A percentile compares a stretch with the other conserved stretches of the same genome.
These are phyloP conservation scores for Linnaemya vulpina DNA, from an alignment of 2,888 invertebrate genomes.

Conservation along the genomic window DNA sequence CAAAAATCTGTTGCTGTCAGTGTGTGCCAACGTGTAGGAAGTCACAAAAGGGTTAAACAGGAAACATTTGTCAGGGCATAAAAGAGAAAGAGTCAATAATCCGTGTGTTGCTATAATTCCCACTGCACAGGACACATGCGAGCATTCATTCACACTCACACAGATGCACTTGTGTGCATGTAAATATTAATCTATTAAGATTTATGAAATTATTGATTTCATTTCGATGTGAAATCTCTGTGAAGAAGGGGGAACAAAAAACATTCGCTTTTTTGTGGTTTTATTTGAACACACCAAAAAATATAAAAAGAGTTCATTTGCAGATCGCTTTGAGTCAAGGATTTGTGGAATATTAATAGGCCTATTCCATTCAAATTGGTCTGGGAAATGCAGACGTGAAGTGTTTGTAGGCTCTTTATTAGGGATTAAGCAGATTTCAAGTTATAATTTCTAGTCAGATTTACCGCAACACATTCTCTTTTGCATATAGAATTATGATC, in stretches of 20 bases:
- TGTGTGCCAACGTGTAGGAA: constrained; percentile 25
- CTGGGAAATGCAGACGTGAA: too few species aligned
- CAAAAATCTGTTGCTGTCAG: constrained; percentile 7
- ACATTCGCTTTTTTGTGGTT: neutral
- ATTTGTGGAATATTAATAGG: neutral
- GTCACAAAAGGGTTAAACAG: constrained; percentile 66
- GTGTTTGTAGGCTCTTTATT: too few species aligned
- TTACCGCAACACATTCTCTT: too few species aligned
- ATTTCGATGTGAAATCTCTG: constrained; percentile 8
- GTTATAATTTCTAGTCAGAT: too few species aligned
- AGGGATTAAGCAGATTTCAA: too few species aligned
- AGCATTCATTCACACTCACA: neutral
- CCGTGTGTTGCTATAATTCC: constrained; percentile 16
- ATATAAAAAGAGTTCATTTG: too few species aligned
- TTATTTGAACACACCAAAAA: neutral
- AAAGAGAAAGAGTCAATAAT: constrained; percentile 11
- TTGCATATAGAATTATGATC: too few species aligned
- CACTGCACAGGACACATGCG: neutral
- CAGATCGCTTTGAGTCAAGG: neutral
- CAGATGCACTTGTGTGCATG: neutral
- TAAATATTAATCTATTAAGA: constrained; percentile 56
- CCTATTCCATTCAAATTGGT: too few species aligned
- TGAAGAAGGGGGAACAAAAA: neutral
- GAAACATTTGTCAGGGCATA: constrained; percentile 68
- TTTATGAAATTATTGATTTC: constrained; percentile 67